Percentiles rank a stretch among this genome's conserved stretches.
These are phyloP conservation scores for Dicentrarchus labrax DNA, from an alignment of 2,113 vertebrate species.

Conservation along the genomic window DNA sequence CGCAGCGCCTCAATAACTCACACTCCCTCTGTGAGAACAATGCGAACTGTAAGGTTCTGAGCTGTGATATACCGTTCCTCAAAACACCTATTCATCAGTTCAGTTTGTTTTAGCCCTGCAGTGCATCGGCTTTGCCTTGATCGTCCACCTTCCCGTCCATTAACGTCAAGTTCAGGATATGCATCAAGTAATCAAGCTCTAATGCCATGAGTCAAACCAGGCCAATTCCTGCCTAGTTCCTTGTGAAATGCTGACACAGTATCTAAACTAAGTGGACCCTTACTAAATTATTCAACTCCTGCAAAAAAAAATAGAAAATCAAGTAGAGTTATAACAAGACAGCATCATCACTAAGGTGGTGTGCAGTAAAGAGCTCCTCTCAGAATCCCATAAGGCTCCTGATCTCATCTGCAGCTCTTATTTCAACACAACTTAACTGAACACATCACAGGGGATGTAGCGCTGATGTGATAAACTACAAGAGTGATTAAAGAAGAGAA, in stretches of 20 bases:
- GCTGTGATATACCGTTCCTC: slow-evolving; percentile 26
- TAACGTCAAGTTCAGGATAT: slow-evolving; percentile 60
- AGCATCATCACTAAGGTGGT: slow-evolving; percentile 34
- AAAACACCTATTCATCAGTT: slow-evolving; percentile 53
- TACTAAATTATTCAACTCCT: slow-evolving; percentile 75
- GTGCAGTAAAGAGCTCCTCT: slow-evolving; percentile 43
- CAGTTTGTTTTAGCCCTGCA: slow-evolving; percentile 41
- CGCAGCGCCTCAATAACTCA: slow-evolving; percentile 31
- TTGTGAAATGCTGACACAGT: slow-evolving; percentile 75
- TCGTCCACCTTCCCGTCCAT: slow-evolving; percentile 53
- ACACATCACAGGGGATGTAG: background rate
- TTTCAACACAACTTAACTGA: slow-evolving; percentile 27
- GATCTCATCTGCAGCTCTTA: slow-evolving; percentile 20
- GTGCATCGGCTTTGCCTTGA: slow-evolving; percentile 35
- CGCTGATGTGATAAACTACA: slow-evolving; percentile 11
- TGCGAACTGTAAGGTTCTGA: slow-evolving; percentile 25
- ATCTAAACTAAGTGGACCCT: slow-evolving; percentile 74
- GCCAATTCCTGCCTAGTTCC: slow-evolving; percentile 37
- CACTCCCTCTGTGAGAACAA: slow-evolving; percentile 22
- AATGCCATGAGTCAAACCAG: slow-evolving; percentile 60
- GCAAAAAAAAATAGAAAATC: slow-evolving; percentile 29
- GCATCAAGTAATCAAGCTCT: slow-evolving; percentile 65
- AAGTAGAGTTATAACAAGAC: slow-evolving; percentile 48
- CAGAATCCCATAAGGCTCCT: slow-evolving; percentile 31
- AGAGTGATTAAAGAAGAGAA: slow-evolving; percentile 5